Base-by-base conservation (phyloP, 2,888 invertebrate genomes). In the Eupeodes luniger region DNA sequence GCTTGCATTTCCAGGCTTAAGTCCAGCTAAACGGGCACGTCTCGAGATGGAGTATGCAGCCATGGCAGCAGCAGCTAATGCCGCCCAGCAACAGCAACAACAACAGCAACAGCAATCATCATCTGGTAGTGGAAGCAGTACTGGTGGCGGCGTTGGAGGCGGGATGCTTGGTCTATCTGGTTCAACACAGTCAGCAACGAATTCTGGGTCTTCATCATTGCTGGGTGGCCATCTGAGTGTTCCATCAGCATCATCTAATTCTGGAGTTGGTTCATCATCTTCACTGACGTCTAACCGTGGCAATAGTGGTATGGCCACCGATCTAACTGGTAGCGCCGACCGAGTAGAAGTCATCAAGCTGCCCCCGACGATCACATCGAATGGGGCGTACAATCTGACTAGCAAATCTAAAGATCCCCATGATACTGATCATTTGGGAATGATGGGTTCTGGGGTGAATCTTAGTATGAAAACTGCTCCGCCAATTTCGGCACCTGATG, bases 291-390 rank as follows among this genome's bases (percentile, higher is more conserved):
- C 90, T 53, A 89, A 89, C 16, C 83, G 89, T 53, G 81, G 59
- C 11, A 90, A 90, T 72, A 91, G 90, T 85, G 91, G 91, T 61
- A 91, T 91, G 89, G 89, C 90, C 34, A 92, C 92, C 44, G 88
- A 88, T 69, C 59, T 88, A 34, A 81, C 88, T 11, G 85, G 88
- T 27, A 81, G 34, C 14, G 91, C 91, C 76, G 97, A 97, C 92
- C 95, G 97, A 11, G 97, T 97, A 77, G 97, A 97, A 92, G 97
- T 97, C 91, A 97, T 97, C 91, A 96, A 97, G 92, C 92, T 97
- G 91, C 97, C 97, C 36, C 96, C 96, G 90, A 96, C 96, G 75
- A 94, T 95, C 91, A 94, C 94, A 34, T 93, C 95, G 75, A 94
- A 95, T 84, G 95, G 95, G 61, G 93, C 93, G 14, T 93, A 93